Evolutionary conservation across 2,797 vertebrate genomes (phyloP).

Genomic region (Intellagama lesueurii): DNA sequence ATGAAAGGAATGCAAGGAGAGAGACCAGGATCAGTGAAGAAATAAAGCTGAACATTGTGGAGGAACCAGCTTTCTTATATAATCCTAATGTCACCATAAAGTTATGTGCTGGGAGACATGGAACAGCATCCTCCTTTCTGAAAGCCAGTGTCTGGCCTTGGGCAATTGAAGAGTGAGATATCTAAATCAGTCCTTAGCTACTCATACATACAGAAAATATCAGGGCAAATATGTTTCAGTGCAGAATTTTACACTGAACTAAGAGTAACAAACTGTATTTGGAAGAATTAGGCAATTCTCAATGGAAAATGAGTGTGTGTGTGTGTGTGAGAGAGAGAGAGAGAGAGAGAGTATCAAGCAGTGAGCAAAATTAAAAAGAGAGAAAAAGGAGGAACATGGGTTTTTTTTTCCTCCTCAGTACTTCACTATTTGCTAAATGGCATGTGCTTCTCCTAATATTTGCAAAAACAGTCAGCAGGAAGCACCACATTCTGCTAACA

Average conservation of each 20-base stretch:
- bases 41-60: neutral
- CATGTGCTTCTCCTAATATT: constrained; percentile 41
- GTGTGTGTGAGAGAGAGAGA: constrained; percentile 31
- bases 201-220: neutral
- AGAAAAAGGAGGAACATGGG: constrained; percentile 28
- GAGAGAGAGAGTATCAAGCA: constrained; percentile 19
- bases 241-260: constrained; percentile 61
- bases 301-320: constrained; percentile 51
- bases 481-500: constrained; percentile 56
- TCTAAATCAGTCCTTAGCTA: constrained; percentile 3
- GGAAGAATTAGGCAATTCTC: constrained; percentile 55
- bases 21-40: neutral
- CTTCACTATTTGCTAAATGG: constrained; percentile 44
- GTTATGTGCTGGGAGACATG: neutral
- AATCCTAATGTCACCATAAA: neutral
- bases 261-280: constrained; percentile 39
- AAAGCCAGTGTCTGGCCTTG: neutral
- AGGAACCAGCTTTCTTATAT: neutral
- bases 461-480: constrained; percentile 59
- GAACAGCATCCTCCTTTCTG: neutral
- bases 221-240: constrained; percentile 17
- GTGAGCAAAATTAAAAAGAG: constrained; percentile 50
- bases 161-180: neutral
- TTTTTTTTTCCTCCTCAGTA: neutral
- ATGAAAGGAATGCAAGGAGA: neutral